Evolutionary conservation across 1,140 invertebrate species (phyloP), one percentile per base, ranked within the genome.

Genomic region (Panulirus ornatus): DNA sequence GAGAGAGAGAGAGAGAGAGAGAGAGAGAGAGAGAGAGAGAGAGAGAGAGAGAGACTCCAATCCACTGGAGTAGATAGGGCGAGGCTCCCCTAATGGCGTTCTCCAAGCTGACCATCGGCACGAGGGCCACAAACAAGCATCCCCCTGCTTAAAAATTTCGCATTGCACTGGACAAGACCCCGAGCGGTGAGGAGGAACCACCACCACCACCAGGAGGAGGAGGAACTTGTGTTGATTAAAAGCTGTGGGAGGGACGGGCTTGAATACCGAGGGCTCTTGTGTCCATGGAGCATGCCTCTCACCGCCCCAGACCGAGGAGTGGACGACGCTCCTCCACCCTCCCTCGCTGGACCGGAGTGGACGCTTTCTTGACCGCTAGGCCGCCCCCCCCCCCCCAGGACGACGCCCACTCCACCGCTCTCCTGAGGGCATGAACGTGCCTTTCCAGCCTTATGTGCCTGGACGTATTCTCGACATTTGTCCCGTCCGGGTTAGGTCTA

Each of bases 141-240:
- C 76, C 76, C 76, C 76, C 76, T 30, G 51, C 76, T 79, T 79
- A 79, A 79, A 79, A 79, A n/a, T n/a, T 79, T 79, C 76, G 76
- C 76, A 79, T 79, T 42, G 38, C 51, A 79, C 76, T 79, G 76
- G 51, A 79, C 76, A 51, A 51, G 76, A 51, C 76, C 36, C 22
- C 19, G 76, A 30, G 5, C 42, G 70, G n/a, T n/a, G n/a, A n/a
- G n/a, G n/a, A 79, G 44, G 76, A 79, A 47, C 76, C 51, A 34
- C n/a, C 44, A 79, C n/a, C n/a, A n/a, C n/a, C n/a, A n/a, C n/a
- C n/a, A n/a, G n/a, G n/a, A n/a, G n/a, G n/a, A n/a, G 38, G 76
- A 79, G 76, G 76, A 79, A 79, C 76, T 79, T 79, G 76, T 79
- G 76, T 79, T 79, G 76, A 79, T 79, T 79, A 79, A 79, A 79